Conservation (phyloP, 2,888 invertebrate species). For the Cephus spinipes region DNA sequence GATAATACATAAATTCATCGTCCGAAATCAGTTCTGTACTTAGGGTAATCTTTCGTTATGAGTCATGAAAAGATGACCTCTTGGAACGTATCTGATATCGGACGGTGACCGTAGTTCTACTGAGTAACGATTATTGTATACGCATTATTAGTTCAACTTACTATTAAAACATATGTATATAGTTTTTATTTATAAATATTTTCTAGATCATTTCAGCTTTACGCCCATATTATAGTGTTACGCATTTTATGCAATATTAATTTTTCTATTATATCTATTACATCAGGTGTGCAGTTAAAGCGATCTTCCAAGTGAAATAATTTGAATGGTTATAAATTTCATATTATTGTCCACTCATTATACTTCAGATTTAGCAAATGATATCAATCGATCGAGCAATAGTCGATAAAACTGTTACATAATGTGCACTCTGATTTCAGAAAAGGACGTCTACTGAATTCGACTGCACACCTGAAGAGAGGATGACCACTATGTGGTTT, state of each 20-base stretch:
- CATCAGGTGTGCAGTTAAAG: constrained; percentile 2
- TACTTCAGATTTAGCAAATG: background rate
- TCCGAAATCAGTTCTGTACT: background rate
- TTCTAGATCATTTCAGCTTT: background rate
- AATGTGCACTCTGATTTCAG: background rate
- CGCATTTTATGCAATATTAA: constrained; percentile 28
- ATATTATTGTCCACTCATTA: background rate
- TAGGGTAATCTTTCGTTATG: background rate
- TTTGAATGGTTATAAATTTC: background rate
- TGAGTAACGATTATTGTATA: background rate
- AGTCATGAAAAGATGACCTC: background rate
- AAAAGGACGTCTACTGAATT: background rate
- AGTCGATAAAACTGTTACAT: background rate
- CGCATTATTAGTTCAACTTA: background rate
- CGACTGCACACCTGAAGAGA: constrained; percentile 8
- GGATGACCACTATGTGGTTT: constrained; percentile 49
- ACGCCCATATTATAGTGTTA: background rate
- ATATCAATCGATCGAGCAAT: background rate
- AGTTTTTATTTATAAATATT: background rate
- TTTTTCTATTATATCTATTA: constrained; percentile 7
- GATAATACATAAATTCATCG: background rate
- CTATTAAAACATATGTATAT: background rate
- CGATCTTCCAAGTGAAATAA: background rate
- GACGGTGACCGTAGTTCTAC: background rate
- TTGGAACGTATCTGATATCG: background rate